phyloP scores from a whole-genome alignment of 2,797 vertebrate genomes.

The Eurystomus glaucurus region DNA sequence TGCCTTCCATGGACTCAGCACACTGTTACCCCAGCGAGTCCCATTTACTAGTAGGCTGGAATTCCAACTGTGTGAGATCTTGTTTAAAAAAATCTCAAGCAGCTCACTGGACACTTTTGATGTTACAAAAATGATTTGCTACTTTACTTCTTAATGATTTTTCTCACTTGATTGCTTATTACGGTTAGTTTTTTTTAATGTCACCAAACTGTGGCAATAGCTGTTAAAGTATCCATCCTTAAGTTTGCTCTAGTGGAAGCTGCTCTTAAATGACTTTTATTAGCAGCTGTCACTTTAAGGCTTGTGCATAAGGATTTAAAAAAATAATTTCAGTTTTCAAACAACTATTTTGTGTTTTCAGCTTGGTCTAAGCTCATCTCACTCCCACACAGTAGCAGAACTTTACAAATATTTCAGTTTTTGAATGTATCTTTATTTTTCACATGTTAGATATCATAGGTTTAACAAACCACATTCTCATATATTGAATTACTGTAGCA shows the following conservation, averaged over 20 bases:
- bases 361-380: not conserved
- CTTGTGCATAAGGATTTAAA: constrained; percentile 41
- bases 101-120: not conserved
- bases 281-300: constrained; percentile 54
- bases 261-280: not conserved
- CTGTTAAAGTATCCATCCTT: not conserved
- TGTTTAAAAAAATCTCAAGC: not conserved
- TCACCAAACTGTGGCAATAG: not conserved
- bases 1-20: not conserved
- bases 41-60: not conserved
- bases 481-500: not conserved
- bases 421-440: not conserved
- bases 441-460: not conserved
- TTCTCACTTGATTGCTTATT: not conserved
- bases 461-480: not conserved
- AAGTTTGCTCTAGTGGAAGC: constrained; percentile 5
- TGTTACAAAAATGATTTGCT: not conserved
- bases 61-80: not conserved
- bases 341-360: not conserved
- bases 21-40: not conserved
- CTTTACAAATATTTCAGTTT: constrained; percentile 3
- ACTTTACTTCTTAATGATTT: not conserved
- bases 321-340: constrained; percentile 42
- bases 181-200: not conserved
- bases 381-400: not conserved